Evolutionary conservation across 2,888 invertebrate genomes (phyloP).

Genomic region (Strigamia crassipes): DNA sequence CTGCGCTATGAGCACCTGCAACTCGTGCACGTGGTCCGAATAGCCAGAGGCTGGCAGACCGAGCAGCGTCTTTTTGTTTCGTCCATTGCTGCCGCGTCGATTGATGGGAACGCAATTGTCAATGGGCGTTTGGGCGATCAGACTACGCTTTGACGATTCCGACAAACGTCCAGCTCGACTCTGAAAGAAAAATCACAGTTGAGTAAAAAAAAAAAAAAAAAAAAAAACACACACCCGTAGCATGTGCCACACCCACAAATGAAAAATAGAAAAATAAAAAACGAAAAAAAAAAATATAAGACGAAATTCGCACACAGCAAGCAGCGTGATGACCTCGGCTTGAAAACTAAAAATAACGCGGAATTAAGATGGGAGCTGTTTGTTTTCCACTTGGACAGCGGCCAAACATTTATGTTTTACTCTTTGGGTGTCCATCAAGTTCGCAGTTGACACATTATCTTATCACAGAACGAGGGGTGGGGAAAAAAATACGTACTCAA

Average conservation of each 20-base stretch:
- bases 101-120: neutral
- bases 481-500: neutral
- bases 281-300: neutral
- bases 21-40: slow-evolving; percentile 45
- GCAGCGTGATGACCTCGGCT: neutral
- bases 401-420: neutral
- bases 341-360: neutral
- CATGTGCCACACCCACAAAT: neutral
- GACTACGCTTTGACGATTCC: neutral
- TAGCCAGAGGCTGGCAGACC: slow-evolving; percentile 46
- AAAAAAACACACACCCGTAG: too few species aligned
- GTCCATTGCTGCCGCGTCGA: slow-evolving; percentile 46
- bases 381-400: neutral
- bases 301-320: neutral
- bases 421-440: slow-evolving; percentile 8
- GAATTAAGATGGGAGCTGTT: neutral
- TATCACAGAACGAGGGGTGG: neutral
- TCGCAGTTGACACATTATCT: neutral
- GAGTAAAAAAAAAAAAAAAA: too few species aligned
- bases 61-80: slow-evolving; percentile 36
- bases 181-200: too few species aligned
- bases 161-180: slow-evolving; percentile 1
- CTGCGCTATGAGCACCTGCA: slow-evolving; percentile 47
- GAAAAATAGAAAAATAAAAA: neutral
- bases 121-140: neutral